These are phyloP conservation scores for Crossaster papposus DNA, from an alignment of 53 echinoderm and acorn worm genomes.

Conservation along the genomic window DNA sequence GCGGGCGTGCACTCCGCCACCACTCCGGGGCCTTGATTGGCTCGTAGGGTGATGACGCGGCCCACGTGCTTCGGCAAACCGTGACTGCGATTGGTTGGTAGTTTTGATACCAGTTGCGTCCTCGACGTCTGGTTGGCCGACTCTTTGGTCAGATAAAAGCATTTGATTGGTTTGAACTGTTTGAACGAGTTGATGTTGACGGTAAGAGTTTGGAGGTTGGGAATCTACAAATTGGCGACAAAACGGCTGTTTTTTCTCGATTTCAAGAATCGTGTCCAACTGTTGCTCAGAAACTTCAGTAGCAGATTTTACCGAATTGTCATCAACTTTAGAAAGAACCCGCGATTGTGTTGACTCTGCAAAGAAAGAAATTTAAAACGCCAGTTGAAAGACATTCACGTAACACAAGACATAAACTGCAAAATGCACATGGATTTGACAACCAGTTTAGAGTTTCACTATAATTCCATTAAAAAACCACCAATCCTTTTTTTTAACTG, in stretches of 20 bases:
- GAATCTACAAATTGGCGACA: background rate
- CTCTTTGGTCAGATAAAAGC: background rate
- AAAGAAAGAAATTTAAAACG: conserved; percentile 9
- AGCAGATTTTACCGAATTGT: background rate
- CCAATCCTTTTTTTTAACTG: background rate
- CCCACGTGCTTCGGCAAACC: background rate
- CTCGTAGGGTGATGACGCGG: background rate
- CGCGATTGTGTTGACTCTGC: background rate
- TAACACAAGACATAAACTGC: background rate
- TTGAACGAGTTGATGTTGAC: background rate
- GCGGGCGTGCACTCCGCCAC: background rate
- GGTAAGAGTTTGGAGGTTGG: background rate
- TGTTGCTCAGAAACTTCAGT: background rate
- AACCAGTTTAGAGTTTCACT: background rate
- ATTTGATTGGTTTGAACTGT: conserved; percentile 13
- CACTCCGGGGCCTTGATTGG: conserved; percentile 5
- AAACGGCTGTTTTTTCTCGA: background rate
- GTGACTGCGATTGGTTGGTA: conserved; percentile 14
- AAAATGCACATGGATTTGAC: background rate
- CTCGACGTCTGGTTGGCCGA: background rate
- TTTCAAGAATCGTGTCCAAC: background rate
- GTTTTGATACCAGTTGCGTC: background rate
- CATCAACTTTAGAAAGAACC: background rate
- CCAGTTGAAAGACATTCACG: no score
- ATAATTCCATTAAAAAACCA: background rate